Percentiles rank a stretch among this genome's conserved stretches.
Evolutionary conservation across 2,797 vertebrate genomes (phyloP).

Genomic region (Sebastes matsubarae): DNA sequence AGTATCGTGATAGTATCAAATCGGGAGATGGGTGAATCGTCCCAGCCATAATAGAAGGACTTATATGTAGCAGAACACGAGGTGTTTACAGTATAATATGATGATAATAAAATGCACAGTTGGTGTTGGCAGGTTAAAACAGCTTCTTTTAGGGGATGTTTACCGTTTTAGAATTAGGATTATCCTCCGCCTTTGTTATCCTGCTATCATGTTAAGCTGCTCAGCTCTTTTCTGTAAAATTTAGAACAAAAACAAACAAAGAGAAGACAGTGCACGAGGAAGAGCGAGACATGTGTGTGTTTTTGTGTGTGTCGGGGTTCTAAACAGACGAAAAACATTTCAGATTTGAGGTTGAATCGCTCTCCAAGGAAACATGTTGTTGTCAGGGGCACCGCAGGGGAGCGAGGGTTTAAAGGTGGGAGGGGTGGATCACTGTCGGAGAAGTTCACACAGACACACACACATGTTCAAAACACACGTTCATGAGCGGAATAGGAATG

Average conservation of each 20-base stretch:
- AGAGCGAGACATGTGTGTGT: neutral
- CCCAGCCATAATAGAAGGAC: neutral
- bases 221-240: constrained; percentile 58
- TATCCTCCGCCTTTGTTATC: constrained; percentile 62
- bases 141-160: constrained; percentile 45
- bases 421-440: constrained; percentile 48
- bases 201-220: constrained; percentile 61
- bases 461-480: constrained; percentile 38
- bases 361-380: constrained; percentile 71
- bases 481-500: constrained; percentile 39
- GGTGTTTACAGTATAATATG: constrained; percentile 15
- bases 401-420: constrained; percentile 41
- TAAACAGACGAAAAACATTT: constrained; percentile 23
- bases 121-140: constrained; percentile 49
- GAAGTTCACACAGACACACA: constrained; percentile 45
- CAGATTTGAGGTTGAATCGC: constrained; percentile 45
- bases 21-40: too few species aligned
- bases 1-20: too few species aligned
- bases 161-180: constrained; percentile 68
- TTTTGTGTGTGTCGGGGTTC: neutral
- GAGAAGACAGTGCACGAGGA: neutral
- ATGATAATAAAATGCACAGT: constrained; percentile 22
- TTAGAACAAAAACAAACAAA: constrained; percentile 68
- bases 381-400: constrained; percentile 55
- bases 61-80: neutral